phyloP scores from a whole-genome alignment of 2,888 invertebrate species.

The Lacanobia oleracea region DNA sequence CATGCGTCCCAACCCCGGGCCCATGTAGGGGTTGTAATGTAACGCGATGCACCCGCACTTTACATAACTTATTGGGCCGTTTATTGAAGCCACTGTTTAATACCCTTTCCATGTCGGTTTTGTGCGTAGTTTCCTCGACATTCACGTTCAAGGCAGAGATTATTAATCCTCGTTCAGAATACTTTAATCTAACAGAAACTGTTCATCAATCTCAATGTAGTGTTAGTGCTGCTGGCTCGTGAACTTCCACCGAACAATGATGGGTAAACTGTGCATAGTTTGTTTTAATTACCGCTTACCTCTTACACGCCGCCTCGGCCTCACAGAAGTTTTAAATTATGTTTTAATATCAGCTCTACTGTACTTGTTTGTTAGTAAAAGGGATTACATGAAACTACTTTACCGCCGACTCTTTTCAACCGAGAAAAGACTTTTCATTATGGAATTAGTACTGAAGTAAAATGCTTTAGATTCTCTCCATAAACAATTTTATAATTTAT shows the following conservation, averaged over 20 bases:
- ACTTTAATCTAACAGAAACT: conserved; percentile 77
- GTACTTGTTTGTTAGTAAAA: conserved; percentile 27
- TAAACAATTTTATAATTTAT: conserved; percentile 52
- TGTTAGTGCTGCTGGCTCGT: conserved; percentile 60
- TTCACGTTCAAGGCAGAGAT: conserved; percentile 74
- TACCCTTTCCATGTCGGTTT: conserved; percentile 88
- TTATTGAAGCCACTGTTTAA: conserved; percentile 89
- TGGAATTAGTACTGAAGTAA: conserved; percentile 43
- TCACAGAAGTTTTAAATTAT: conserved; percentile 40
- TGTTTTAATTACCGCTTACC: conserved; percentile 57
- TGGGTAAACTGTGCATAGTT: conserved; percentile 56
- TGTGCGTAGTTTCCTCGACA: conserved; percentile 83
- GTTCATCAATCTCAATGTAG: conserved; percentile 83
- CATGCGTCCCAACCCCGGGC: conserved; percentile 85
- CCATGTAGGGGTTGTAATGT: conserved; percentile 87
- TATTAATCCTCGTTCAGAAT: conserved; percentile 85
- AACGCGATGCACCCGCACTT: conserved; percentile 89
- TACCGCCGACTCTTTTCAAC: conserved; percentile 11
- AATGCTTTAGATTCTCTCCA: conserved; percentile 40
- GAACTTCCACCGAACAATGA: conserved; percentile 54
- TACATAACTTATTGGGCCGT: conserved; percentile 90
- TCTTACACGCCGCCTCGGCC: conserved; percentile 35
- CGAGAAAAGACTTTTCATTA: conserved; percentile 33
- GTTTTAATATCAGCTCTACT: conserved; percentile 42
- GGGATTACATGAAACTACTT: conserved; percentile 45